Percentiles rank a stretch among this genome's conserved stretches.
phyloP scores from a whole-genome alignment of 2,113 vertebrate genomes.

The Litocranius walleri region DNA sequence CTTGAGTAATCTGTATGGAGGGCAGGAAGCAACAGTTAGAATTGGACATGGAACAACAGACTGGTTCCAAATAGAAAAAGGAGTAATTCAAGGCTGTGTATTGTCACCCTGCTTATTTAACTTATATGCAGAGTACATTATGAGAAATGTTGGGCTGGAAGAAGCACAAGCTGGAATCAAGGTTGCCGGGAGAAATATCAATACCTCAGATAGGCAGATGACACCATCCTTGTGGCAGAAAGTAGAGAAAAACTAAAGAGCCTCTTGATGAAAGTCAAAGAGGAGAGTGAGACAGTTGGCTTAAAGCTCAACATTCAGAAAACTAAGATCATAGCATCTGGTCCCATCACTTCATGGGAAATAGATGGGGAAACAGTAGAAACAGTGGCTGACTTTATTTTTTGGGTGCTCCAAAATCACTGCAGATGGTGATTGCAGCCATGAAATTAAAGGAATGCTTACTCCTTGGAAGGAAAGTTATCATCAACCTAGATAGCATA shows the following conservation, averaged over 20 bases:
- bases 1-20: neutral
- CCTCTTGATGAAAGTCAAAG: neutral
- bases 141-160: accelerated
- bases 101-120: neutral
- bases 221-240: neutral
- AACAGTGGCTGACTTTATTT: neutral
- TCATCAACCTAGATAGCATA: neutral
- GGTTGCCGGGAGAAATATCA: accelerated
- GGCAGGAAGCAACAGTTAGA: neutral
- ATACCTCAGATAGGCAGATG: neutral
- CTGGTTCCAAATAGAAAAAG: neutral
- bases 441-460: neutral
- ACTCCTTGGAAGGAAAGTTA: neutral
- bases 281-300: neutral
- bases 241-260: neutral
- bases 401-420: neutral
- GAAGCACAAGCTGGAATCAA: neutral
- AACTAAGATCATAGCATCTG: neutral
- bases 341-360: neutral
- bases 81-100: accelerated
- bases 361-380: neutral
- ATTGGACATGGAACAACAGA: neutral
- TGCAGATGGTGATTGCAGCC: neutral
- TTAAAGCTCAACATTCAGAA: neutral
- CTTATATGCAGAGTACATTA: neutral